A percentile compares a stretch with the other conserved stretches of the same genome.
Evolutionary conservation across 2,888 invertebrate genomes (phyloP).

Genomic region (Ernsta delagoae): DNA sequence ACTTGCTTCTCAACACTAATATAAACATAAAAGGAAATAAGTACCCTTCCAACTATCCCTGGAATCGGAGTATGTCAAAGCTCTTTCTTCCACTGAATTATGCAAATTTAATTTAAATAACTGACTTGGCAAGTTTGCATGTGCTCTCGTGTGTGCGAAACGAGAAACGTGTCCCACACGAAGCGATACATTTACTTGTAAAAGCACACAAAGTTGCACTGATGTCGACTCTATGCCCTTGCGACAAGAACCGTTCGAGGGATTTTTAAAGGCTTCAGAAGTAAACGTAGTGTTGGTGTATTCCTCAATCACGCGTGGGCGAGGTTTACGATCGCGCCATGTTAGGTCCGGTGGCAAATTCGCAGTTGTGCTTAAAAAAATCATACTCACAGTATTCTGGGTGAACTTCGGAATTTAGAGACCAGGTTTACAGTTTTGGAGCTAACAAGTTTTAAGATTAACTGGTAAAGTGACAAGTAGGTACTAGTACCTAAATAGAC

Average conservation of each 20-base stretch:
- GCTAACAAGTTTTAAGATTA: neutral
- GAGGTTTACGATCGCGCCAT: conserved; percentile 44
- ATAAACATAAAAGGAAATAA: conserved; percentile 31
- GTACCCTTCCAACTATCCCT: conserved; percentile 42
- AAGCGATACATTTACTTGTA: conserved; percentile 3
- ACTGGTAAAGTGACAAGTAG: too few species aligned
- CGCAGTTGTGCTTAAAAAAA: conserved; percentile 37
- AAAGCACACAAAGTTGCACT: neutral
- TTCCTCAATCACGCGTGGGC: conserved; percentile 45
- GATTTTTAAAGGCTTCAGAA: conserved; percentile 5
- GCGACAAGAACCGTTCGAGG: neutral
- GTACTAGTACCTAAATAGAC: too few species aligned
- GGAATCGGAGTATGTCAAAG: conserved; percentile 57
- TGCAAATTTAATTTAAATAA: conserved; percentile 70
- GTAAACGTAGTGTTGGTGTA: conserved; percentile 28
- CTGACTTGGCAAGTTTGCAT: conserved; percentile 52
- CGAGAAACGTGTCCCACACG: conserved; percentile 31
- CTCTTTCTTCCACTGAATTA: conserved; percentile 66
- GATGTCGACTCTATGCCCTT: neutral
- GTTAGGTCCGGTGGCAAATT: conserved; percentile 42
- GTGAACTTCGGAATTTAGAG: conserved; percentile 33
- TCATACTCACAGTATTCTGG: conserved; percentile 11
- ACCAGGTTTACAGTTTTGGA: conserved; percentile 22
- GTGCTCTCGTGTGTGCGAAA: conserved; percentile 44
- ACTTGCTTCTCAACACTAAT: conserved; percentile 7